Base-by-base conservation (phyloP, 2,113 vertebrate genomes). In the Synodontis membranacea region DNA sequence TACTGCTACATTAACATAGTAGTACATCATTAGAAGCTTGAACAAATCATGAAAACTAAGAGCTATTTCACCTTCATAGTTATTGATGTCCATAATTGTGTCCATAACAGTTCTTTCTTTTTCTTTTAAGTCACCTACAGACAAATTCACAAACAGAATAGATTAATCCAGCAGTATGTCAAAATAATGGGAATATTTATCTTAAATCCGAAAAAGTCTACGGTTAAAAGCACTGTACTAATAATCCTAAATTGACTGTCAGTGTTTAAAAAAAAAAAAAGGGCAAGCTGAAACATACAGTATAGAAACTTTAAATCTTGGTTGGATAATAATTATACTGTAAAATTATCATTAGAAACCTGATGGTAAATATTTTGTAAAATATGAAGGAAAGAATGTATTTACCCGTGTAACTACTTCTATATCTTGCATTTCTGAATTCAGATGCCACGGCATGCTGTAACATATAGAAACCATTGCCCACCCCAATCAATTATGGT, bases 71-170 rank as follows among this genome's bases (percentile, higher is more conserved):
- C 95, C 89, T 89, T 92, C 90, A 8, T 90, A 85, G 86, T 94
- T 94, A 86, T 94, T 96, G 3, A 90, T 76, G 90, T 93, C 91
- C 50, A 94, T 95, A 62, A 95, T 96, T 83, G 91, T 91, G 84
- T 95, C 94, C 94, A 95, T 95, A 17, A 92, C 93, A 9, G 92
- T 93, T 88, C 75, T 86, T 44, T 91, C 90, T 25, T 42, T 88
- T 11, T 76, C 48, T 3, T 89, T 82, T n/a, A 88, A 75, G 19
- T 72, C 88, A 62, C 91, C 88, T 84, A 39, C 15, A 62, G n/a
- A 74, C 23, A 84, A 54, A 75, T 25, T 46, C 42, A 74, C 28
- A 80, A 83, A 80, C 12, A 85, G 14, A 5, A 39, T 85, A 21
- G 64, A 31, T 39, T n/a, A 12, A 62, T n/a, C 28, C 60, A n/a